phyloP scores from a whole-genome alignment of 1,140 invertebrate genomes.

The Pomacea maculata region DNA sequence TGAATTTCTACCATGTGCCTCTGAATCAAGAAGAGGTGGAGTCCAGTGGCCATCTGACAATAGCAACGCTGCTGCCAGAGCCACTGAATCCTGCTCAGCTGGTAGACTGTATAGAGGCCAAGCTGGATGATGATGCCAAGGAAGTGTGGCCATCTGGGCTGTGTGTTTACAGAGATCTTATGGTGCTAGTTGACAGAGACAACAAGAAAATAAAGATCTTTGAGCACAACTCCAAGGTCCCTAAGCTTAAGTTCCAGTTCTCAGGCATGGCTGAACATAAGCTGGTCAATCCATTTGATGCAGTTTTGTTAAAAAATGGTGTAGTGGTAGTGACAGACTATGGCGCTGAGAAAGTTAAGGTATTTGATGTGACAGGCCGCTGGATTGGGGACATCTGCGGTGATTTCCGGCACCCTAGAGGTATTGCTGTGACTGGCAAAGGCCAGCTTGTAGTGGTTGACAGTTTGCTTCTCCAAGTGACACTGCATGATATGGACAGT shows the following conservation, averaged over 20 bases:
- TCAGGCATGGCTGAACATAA: constrained; percentile 40
- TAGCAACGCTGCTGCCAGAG: constrained; percentile 45
- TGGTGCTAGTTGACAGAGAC: constrained; percentile 55
- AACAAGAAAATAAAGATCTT: constrained; percentile 59
- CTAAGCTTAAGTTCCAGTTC: constrained; percentile 38
- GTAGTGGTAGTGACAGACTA: constrained; percentile 59
- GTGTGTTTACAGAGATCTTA: constrained; percentile 33
- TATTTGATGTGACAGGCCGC: constrained; percentile 48
- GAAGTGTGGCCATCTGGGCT: constrained; percentile 60
- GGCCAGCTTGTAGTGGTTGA: constrained; percentile 59
- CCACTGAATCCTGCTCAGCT: constrained; percentile 37
- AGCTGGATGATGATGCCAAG: constrained; percentile 37
- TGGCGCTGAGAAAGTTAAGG: constrained; percentile 53
- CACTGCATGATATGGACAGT: constrained; percentile 47
- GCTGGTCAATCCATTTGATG: constrained; percentile 55
- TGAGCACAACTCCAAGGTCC: constrained; percentile 36
- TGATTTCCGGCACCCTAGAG: constrained; percentile 57
- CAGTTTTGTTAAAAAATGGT: constrained; percentile 48
- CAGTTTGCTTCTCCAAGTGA: constrained; percentile 43
- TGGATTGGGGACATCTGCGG: constrained; percentile 44
- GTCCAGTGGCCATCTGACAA: constrained; percentile 23
- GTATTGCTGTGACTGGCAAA: constrained; percentile 49
- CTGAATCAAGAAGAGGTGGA: constrained; percentile 32
- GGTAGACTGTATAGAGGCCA: constrained; percentile 36
- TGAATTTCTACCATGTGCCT: constrained; percentile 36